Evolutionary conservation across 2,888 invertebrate species (phyloP), one percentile per base, ranked within the genome.

Genomic region (Meandrusa payeni): DNA sequence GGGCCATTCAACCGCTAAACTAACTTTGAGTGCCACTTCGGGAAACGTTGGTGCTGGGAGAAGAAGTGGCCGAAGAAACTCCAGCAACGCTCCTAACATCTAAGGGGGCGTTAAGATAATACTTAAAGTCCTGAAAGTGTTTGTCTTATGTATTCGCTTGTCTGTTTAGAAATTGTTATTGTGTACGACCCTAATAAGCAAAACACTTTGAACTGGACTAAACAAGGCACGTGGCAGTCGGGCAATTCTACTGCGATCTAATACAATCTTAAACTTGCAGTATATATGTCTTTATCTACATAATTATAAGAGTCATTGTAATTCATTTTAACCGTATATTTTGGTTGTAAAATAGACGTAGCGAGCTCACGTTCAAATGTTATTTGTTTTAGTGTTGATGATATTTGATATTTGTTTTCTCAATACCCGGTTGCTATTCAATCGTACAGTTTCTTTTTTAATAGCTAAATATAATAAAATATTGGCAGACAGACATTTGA

Each of bases 381-480:
- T 69, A 68, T 74, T 73, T 75, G 76, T 80, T 79, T 71, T 68
- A 59, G 66, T 73, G 69, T 69, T 73, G 74, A 74, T 80, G 72
- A 71, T 67, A 66, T 63, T 27, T 23, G 12, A 29, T 44, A 43
- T 46, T 41, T 47, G 40, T 33, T 39, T 34, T 32, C 27, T 24
- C 27, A 7, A 10, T 43, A 19, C 19, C 11, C 22, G 12, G 24
- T 26, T 36, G 15, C 12, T 19, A n/a, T 11, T 29, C 29, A 23
- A 24, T 31, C 31, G 4, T 15, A 15, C 2, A 3, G 15, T 15
- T 15, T 15, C n/a, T n/a, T n/a, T n/a, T n/a, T n/a, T n/a, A n/a
- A n/a, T n/a, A n/a, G n/a, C n/a, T n/a, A n/a, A n/a, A n/a, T n/a
- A n/a, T n/a, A n/a, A n/a, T n/a, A n/a, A n/a, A n/a, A n/a, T n/a